Conservation (phyloP, 2,888 invertebrate species). For the Mythimna vitellina region DNA sequence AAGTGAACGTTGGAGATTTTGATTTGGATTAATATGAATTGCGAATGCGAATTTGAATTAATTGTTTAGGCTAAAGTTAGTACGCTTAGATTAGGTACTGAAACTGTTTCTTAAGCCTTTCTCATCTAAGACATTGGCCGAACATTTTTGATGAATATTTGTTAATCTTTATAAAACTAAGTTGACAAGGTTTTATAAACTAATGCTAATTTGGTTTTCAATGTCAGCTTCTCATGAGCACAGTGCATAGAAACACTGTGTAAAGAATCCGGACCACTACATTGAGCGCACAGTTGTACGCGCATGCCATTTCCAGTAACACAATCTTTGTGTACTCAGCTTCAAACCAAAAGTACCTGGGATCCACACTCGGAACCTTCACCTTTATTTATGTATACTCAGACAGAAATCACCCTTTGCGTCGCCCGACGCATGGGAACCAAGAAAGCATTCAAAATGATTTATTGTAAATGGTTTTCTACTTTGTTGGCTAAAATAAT, state of each 20-base stretch:
- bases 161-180: too few relatives aligned
- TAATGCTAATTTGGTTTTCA: background rate
- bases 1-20: slow-evolving; percentile 37
- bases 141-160: too few relatives aligned
- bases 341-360: slow-evolving; percentile 84
- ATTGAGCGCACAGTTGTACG: slow-evolving; percentile 21
- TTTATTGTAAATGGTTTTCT: slow-evolving; percentile 91
- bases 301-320: slow-evolving; percentile 62
- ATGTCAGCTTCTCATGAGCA: background rate
- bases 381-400: slow-evolving; percentile 90
- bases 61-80: too few relatives aligned
- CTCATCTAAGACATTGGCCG: too few relatives aligned
- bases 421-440: slow-evolving; percentile 88
- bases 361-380: slow-evolving; percentile 87
- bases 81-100: too few relatives aligned
- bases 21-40: background rate
- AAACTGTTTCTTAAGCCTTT: too few relatives aligned
- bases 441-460: slow-evolving; percentile 90
- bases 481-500: slow-evolving; percentile 91
- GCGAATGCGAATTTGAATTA: background rate
- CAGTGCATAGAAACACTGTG: background rate
- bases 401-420: slow-evolving; percentile 90
- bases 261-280: slow-evolving; percentile 27
- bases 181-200: background rate
- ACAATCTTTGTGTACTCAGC: slow-evolving; percentile 67